Evolutionary conservation across 30 jellyfish, hydroid and myxozoan species (phyloP).

Genomic region (Clytia hemisphaerica): DNA sequence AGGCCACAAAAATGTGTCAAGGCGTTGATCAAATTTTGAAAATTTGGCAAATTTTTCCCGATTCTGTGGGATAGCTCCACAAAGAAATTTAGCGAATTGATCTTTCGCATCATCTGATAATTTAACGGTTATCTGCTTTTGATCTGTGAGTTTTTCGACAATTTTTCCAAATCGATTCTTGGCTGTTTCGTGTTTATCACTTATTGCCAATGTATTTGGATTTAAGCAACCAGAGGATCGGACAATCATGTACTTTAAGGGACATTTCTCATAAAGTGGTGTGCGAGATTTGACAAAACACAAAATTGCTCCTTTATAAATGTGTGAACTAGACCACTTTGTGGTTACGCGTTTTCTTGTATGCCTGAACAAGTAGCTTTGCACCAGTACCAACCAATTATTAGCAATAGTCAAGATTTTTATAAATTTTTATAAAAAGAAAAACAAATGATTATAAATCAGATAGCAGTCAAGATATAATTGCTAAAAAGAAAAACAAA

Average conservation of each 20-base stretch:
- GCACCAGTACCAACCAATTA: conserved; percentile 4
- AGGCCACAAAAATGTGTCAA: background rate
- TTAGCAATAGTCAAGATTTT: no score
- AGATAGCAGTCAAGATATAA: no score
- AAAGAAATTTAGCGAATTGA: background rate
- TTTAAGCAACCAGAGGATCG: background rate
- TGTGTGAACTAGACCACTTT: background rate
- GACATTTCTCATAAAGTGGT: no score
- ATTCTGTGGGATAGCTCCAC: background rate
- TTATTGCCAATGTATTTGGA: background rate
- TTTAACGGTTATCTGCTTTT: background rate
- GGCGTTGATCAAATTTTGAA: background rate
- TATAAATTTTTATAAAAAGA: no score
- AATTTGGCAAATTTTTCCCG: background rate
- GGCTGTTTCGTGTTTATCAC: background rate
- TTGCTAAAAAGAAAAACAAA: no score
- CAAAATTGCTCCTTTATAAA: background rate
- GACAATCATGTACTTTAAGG: background rate
- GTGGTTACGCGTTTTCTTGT: no score
- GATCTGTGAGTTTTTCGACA: no score
- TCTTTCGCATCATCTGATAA: background rate
- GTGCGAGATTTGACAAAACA: no score
- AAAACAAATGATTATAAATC: no score
- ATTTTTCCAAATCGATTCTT: background rate
- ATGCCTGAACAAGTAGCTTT: background rate